These are phyloP conservation scores for Tapera naevia DNA, from an alignment of 2,797 vertebrate species.

Conservation along the genomic window DNA sequence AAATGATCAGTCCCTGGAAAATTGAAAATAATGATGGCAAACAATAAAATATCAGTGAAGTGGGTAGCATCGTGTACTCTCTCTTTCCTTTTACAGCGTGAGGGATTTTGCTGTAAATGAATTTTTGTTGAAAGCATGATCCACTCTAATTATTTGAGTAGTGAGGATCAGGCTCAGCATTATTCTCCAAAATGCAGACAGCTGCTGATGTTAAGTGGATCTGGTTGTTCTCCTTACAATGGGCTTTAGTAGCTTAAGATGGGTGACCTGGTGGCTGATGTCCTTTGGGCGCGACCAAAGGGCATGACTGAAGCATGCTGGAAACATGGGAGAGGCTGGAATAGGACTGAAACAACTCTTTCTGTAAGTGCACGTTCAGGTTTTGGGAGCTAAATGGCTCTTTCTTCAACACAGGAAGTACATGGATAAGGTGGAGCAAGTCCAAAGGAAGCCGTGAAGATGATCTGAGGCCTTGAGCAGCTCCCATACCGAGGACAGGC, in stretches of 20 bases:
- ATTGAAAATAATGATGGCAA: background rate
- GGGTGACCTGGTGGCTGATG: background rate
- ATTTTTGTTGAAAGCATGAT: background rate
- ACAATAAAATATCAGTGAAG: background rate
- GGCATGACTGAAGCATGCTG: too few species aligned
- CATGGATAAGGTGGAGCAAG: too few species aligned
- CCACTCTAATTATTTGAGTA: background rate
- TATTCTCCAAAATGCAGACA: background rate
- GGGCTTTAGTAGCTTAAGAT: background rate
- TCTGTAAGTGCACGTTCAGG: accelerated
- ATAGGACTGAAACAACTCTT: background rate
- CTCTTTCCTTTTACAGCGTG: background rate
- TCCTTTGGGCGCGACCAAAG: background rate
- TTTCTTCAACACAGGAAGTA: background rate
- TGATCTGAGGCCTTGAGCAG: too few species aligned
- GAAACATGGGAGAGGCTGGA: background rate
- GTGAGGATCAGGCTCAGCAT: background rate
- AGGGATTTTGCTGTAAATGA: background rate
- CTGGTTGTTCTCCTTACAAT: background rate
- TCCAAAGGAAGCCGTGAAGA: too few species aligned
- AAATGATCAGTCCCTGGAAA: conserved; percentile 16
- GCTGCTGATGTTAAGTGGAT: background rate
- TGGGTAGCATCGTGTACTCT: background rate
- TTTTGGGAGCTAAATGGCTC: background rate
- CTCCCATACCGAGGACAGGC: too few species aligned